phyloP scores from a whole-genome alignment of 2,797 vertebrate species.

The Peromyscus aztecus region DNA sequence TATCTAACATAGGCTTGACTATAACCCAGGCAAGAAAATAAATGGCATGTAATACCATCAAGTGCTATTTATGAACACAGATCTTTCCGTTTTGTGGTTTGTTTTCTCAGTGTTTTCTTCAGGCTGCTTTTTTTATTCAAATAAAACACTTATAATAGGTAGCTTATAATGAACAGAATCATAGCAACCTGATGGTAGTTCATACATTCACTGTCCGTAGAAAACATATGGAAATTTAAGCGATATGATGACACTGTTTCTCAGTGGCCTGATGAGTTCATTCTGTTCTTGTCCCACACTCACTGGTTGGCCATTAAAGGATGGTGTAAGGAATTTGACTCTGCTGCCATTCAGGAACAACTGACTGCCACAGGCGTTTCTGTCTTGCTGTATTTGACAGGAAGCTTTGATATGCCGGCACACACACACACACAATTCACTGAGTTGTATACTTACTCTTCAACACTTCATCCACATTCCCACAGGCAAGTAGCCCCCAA shows the following conservation, averaged over 20 bases:
- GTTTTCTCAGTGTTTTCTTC: conserved; percentile 29
- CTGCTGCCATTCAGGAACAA: not conserved
- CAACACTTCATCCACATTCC: not conserved
- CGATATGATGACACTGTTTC: not conserved
- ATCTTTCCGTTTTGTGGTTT: conserved; percentile 13
- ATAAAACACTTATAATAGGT: conserved; percentile 9
- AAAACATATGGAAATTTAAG: not conserved
- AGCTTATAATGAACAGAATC: not conserved
- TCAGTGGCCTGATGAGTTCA: not conserved
- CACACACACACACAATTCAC: not conserved
- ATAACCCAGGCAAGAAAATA: conserved; percentile 58
- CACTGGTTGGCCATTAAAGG: not conserved
- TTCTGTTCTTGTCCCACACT: conserved; percentile 24
- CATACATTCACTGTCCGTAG: not conserved
- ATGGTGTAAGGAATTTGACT: not conserved
- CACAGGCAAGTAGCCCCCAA: not conserved
- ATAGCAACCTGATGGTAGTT: not conserved
- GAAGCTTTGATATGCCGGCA: not conserved
- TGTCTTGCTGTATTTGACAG: not conserved
- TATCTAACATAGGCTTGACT: conserved; percentile 66
- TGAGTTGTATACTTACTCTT: not conserved
- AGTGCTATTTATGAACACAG: not conserved
- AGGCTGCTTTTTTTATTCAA: conserved; percentile 8
- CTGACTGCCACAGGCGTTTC: not conserved
- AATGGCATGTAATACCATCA: not conserved